Conservation (phyloP, 1,140 invertebrate species). For the Drosophila baimaii region DNA sequence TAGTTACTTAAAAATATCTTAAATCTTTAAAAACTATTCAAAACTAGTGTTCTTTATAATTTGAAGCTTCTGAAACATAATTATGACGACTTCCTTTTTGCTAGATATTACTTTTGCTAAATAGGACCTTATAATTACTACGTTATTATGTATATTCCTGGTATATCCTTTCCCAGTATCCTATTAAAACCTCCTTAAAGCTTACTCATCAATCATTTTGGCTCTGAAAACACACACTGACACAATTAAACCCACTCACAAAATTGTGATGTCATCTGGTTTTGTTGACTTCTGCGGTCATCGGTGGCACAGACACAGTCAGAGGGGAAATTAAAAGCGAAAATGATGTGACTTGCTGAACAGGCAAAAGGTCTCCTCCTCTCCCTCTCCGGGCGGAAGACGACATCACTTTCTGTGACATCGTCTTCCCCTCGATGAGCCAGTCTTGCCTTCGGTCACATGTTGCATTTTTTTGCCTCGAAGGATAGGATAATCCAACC, state of each 20-base stretch:
- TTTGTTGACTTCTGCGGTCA: slow-evolving; percentile 48
- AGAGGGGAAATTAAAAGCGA: slow-evolving; percentile 61
- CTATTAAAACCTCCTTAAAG: slow-evolving; percentile 8
- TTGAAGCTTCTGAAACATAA: not conserved
- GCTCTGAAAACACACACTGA: slow-evolving; percentile 16
- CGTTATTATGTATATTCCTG: too few species aligned
- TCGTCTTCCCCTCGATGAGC: slow-evolving; percentile 27
- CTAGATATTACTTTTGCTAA: not conserved
- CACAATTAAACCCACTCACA: slow-evolving; percentile 54
- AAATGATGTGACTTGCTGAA: slow-evolving; percentile 56
- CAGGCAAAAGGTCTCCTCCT: slow-evolving; percentile 10
- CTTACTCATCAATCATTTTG: slow-evolving; percentile 47
- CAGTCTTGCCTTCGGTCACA: slow-evolving; percentile 45
- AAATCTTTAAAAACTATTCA: too few species aligned
- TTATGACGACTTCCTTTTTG: not conserved
- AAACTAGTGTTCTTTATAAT: not conserved
- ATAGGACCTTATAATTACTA: not conserved
- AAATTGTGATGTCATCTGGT: slow-evolving; percentile 72
- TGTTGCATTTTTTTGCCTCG: slow-evolving; percentile 62
- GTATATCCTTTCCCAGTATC: slow-evolving; percentile 7
- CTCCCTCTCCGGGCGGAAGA: slow-evolving; percentile 4
- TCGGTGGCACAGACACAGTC: slow-evolving; percentile 30
- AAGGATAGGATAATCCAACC: slow-evolving; percentile 41
- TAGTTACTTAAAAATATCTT: too few species aligned
- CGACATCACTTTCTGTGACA: slow-evolving; percentile 6